Conservation (phyloP, 1,140 invertebrate genomes). For the Drosophila kikkawai region DNA sequence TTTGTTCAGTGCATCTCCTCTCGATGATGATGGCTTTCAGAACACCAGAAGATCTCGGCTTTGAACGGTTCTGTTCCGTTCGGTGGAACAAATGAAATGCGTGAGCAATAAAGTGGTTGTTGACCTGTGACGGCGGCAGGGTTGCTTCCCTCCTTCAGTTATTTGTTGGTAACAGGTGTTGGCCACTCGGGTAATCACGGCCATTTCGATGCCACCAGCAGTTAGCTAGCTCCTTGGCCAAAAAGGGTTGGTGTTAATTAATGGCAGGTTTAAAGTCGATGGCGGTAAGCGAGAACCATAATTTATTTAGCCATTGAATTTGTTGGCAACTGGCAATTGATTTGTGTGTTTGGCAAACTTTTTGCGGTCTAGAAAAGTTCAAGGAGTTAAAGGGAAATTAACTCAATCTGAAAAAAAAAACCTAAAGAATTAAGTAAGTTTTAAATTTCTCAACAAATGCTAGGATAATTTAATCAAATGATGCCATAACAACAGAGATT, state of each 20-base stretch:
- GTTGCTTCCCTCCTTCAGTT: conserved; percentile 2
- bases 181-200: conserved; percentile 37
- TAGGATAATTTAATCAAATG: conserved; percentile 2
- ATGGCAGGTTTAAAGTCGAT: conserved; percentile 40
- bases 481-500: background rate
- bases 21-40: conserved; percentile 32
- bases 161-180: conserved; percentile 54
- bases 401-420: background rate
- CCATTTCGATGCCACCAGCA: conserved; percentile 23
- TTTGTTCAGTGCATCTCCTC: background rate
- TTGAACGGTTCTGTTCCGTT: conserved; percentile 21
- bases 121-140: conserved; percentile 36
- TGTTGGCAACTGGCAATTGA: conserved; percentile 23
- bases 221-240: conserved; percentile 14
- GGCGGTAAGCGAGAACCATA: conserved; percentile 45
- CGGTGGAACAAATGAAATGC: conserved; percentile 42
- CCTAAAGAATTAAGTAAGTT: background rate
- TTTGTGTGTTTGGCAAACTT: conserved; percentile 23
- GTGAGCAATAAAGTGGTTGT: conserved; percentile 54
- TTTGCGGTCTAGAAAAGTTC: conserved; percentile 1
- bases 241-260: conserved; percentile 51
- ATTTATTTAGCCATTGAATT: conserved; percentile 40
- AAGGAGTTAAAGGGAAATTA: conserved; percentile 6
- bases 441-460: background rate
- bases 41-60: conserved; percentile 36